Conservation (phyloP, 2,797 vertebrate genomes). For the Morus bassanus region DNA sequence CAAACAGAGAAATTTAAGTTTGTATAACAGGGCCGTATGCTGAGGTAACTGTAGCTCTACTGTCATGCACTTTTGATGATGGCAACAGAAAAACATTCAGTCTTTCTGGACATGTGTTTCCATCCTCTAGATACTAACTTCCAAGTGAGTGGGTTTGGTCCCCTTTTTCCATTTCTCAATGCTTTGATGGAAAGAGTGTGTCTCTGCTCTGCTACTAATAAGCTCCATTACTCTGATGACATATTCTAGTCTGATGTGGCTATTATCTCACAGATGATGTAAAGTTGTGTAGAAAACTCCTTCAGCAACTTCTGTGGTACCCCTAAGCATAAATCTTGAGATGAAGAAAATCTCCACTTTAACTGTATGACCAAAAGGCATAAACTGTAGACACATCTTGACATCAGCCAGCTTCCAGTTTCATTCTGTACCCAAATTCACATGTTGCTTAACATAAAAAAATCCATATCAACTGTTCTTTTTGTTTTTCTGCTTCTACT, state of each 20-base stretch:
- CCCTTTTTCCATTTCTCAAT: background rate
- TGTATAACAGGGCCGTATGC: background rate
- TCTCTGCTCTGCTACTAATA: background rate
- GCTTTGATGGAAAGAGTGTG: background rate
- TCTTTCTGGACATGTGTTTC: background rate
- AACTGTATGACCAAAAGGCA: background rate
- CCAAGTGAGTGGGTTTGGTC: background rate
- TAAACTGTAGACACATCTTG: background rate
- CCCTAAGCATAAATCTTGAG: background rate
- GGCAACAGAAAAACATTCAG: background rate
- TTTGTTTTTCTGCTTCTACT: background rate
- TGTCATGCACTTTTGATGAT: background rate
- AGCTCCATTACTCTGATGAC: accelerated
- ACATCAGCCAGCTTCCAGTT: background rate
- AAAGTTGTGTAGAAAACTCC: background rate
- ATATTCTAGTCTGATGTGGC: background rate
- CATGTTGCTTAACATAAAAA: background rate
- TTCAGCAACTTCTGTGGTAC: background rate
- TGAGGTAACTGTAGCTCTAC: background rate
- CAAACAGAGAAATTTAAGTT: background rate
- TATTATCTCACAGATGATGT: background rate
- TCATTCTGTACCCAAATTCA: background rate
- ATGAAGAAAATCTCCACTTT: background rate
- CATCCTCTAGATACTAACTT: background rate
- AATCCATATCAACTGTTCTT: background rate